Evolutionary conservation across 2,797 vertebrate species (phyloP), one percentile per base, ranked within the genome.

Genomic region (Falco concolor): DNA sequence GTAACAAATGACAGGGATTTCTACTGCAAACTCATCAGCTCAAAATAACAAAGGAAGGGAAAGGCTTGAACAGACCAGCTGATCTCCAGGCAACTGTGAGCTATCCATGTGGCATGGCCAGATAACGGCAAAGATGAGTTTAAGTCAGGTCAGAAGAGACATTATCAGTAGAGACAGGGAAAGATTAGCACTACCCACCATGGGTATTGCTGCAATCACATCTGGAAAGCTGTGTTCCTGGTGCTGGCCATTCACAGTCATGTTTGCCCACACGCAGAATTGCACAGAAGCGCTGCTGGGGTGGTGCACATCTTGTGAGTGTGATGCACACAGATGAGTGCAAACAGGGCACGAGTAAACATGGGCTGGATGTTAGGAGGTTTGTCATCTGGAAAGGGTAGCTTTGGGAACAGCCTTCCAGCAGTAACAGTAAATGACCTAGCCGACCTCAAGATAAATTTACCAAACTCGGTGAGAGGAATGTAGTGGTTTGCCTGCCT

Each of bases 61-160:
- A 75, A 64, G 18, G 38, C 28, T 50, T n/a, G 36, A 42, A 21
- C 49, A 87, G 45, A 32, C 1, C 1, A 2, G 57, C 40, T 80
- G 54, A 77, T 68, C 77, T 80, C 20, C 38, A 38, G 53, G 61
- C 44, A 82, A 25, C 44, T 64, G 38, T 23, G 50, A 94, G 45
- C 70, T n/a, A 13, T 64, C 5, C 1, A 0, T 20, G 53, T 1
- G 3, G 52, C 27, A 27, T 13, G 24, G 30, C 69, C 57, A 36
- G 1, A 0, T 74, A 70, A 75, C 0, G 0, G 59, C 67, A 79
- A 49, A 57, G 5, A 18, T 0, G 21, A 76, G 30, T 10, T 73
- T 65, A 49, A 54, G 57, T n/a, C 56, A 75, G 67, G 45, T 40
- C 45, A 72, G 36, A 61, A 67, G 27, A 78, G 65, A 54, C 8